These are phyloP conservation scores for Acyrthosiphon pisum DNA, from an alignment of 1,140 invertebrate genomes.

Conservation along the genomic window DNA sequence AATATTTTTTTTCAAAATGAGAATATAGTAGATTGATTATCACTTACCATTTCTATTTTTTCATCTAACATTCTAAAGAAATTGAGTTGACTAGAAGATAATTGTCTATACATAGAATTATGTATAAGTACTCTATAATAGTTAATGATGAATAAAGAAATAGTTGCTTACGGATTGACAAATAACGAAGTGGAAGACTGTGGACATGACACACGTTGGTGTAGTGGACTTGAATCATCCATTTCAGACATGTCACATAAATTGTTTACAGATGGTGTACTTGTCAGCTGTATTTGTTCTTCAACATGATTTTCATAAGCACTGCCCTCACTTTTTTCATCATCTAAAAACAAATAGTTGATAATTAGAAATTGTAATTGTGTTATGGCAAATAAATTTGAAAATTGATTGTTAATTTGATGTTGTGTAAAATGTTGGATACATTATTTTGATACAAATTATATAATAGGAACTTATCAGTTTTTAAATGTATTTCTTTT, in stretches of 20 bases:
- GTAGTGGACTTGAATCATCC: slow-evolving; percentile 47
- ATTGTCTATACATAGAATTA: slow-evolving; percentile 72
- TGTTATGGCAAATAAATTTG: not conserved
- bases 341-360: slow-evolving; percentile 25
- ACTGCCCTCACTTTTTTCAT: slow-evolving; percentile 52
- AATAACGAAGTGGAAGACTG: slow-evolving; percentile 44
- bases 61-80: slow-evolving; percentile 91
- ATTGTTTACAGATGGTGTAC: slow-evolving; percentile 53
- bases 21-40: slow-evolving; percentile 17
- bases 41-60: slow-evolving; percentile 85
- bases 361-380: not conserved
- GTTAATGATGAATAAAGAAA: slow-evolving; percentile 1
- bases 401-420: not conserved
- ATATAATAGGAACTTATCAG: not conserved
- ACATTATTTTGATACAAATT: not conserved
- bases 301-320: slow-evolving; percentile 48
- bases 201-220: slow-evolving; percentile 20
- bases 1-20: not conserved
- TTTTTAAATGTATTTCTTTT: not conserved
- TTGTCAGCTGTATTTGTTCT: slow-evolving; percentile 54
- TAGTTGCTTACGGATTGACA: slow-evolving; percentile 38
- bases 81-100: slow-evolving; percentile 84
- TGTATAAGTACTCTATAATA: slow-evolving; percentile 51
- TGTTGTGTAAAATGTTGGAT: too few species aligned
- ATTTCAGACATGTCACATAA: slow-evolving; percentile 52